A percentile compares a stretch with the other conserved stretches of the same genome.
Conservation (phyloP, 1,140 invertebrate genomes). For the Leptonema lineaticorne region DNA sequence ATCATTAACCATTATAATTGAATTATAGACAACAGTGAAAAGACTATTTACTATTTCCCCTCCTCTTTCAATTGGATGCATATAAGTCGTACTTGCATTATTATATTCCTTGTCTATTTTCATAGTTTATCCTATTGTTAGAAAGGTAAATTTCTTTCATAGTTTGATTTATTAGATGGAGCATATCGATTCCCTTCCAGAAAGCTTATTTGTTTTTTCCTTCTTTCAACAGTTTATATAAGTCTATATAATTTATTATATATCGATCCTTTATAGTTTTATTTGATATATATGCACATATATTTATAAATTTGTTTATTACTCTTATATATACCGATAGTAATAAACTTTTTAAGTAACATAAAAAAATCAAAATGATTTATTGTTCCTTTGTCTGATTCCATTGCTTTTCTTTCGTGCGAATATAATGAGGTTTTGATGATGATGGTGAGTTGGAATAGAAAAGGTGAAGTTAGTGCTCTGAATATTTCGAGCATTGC, state of each 20-base stretch:
- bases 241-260: too few relatives aligned
- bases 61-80: too few relatives aligned
- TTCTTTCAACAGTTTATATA: neutral
- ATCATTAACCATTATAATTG: too few relatives aligned
- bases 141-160: neutral
- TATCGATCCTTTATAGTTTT: constrained; percentile 11
- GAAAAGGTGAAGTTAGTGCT: neutral
- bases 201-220: neutral
- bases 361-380: too few relatives aligned
- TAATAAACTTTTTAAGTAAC: too few relatives aligned
- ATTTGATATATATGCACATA: too few relatives aligned
- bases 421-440: constrained; percentile 5
- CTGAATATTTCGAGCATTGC: too few relatives aligned
- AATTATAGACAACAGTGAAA: too few relatives aligned
- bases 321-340: neutral
- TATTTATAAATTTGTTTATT: constrained; percentile 12
- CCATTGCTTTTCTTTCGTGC: neutral
- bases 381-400: neutral
- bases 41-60: too few relatives aligned
- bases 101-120: constrained; percentile 8
- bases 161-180: constrained; percentile 21
- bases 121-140: constrained; percentile 13
- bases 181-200: constrained; percentile 16
- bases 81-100: too few relatives aligned
- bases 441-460: neutral